Evolutionary conservation across 2,888 invertebrate species (phyloP), one percentile per base, ranked within the genome.

Genomic region (Tachina grossa): DNA sequence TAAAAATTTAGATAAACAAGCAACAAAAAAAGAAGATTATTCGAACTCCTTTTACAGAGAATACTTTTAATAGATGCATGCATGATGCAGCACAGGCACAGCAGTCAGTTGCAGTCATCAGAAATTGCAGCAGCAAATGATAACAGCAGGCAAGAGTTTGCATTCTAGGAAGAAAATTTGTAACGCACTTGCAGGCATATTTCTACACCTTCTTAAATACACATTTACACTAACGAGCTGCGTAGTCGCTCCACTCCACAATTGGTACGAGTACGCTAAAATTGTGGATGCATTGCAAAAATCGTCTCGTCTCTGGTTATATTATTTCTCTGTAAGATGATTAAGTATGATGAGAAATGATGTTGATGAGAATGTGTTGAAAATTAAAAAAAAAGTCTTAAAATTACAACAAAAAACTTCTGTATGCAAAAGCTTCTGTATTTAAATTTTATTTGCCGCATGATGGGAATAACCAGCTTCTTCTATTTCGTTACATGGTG

Each of bases 151-250:
- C 74, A 65, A 49, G 49, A 49, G 31, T 59, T 57, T 71, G 65
- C 39, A 72, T 71, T 79, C 71, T 71, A 59, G 65, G 71, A 77
- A 77, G 77, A 39, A 85, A 83, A 85, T 83, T 85, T 74, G 61
- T 68, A 78, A 83, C 80, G 74, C 85, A 83, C 78, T 85, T 77
- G 80, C 59, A 82, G 81, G 72, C 85, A 85, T 39, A 87, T 84
- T 85, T 81, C 85, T 83, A 77, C 85, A 87, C 81, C 84, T 85
- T 87, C 83, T 69, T 66, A 80, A 79, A 83, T 39, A 77, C 65
- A 77, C 65, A 77, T 81, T 74, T 75, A 53, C 72, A 78, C 66
- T 78, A 83, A 83, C 72, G 66, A 83, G 79, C 55, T 72, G 79
- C 71, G 55, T 79, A 71, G 63, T 57, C 71, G 63, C 31, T 63